A percentile compares a stretch with the other conserved stretches of the same genome.
phyloP scores from a whole-genome alignment of 2,797 vertebrate species.

The Propithecus perrieri region DNA sequence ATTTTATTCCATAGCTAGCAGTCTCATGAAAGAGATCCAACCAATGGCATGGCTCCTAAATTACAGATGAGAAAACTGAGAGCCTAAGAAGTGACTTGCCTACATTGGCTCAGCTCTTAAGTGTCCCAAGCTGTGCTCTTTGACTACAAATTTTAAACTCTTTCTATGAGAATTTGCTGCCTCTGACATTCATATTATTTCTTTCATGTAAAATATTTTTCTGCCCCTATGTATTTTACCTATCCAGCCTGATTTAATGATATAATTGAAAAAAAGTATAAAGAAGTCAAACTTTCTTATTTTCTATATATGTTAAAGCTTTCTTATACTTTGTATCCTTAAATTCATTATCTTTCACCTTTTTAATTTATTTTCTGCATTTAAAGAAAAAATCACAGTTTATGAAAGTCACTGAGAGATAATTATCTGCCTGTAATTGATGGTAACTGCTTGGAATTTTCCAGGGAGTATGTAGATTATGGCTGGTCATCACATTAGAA shows the following conservation, averaged over 20 bases:
- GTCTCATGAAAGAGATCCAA: not conserved
- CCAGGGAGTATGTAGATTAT: not conserved
- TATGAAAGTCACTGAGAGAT: not conserved
- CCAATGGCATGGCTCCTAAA: not conserved
- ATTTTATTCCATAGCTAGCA: not conserved
- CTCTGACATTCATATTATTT: not conserved
- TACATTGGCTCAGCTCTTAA: not conserved
- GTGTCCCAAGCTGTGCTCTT: not conserved
- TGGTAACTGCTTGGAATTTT: constrained; percentile 40
- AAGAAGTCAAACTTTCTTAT: not conserved
- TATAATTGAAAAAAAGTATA: constrained; percentile 1
- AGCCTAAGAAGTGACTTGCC: not conserved
- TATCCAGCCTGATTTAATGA: not conserved
- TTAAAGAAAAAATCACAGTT: constrained; percentile 50
- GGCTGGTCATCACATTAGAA: not conserved
- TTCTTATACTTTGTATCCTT: not conserved
- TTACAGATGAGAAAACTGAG: not conserved
- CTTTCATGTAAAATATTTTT: not conserved
- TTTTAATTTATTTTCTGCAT: constrained; percentile 47
- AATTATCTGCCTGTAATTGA: not conserved
- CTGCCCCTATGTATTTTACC: not conserved
- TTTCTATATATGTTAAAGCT: not conserved
- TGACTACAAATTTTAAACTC: not conserved
- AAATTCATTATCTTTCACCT: constrained; percentile 2
- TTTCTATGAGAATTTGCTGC: not conserved